These are phyloP conservation scores for Drosophila kohkoa DNA, from an alignment of 1,140 invertebrate species.

Conservation along the genomic window DNA sequence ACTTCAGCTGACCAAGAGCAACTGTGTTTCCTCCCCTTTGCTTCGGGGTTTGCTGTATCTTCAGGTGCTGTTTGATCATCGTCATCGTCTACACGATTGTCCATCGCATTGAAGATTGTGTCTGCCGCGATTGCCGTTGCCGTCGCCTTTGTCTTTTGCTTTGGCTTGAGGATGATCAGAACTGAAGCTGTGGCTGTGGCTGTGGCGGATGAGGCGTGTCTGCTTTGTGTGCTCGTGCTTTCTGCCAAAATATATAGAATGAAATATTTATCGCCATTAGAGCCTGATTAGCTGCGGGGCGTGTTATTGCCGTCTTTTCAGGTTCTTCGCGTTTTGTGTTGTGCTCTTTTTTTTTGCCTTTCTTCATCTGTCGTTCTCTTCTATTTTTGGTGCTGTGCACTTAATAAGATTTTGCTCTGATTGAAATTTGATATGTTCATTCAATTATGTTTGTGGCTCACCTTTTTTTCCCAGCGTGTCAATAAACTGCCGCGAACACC, in stretches of 20 bases:
- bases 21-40: neutral
- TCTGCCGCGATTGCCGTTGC: constrained; percentile 32
- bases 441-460: constrained; percentile 60
- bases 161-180: constrained; percentile 23
- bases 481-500: constrained; percentile 66
- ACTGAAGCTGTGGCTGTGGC: neutral
- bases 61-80: constrained; percentile 50
- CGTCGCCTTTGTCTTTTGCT: constrained; percentile 22
- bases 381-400: constrained; percentile 34
- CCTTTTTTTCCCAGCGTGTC: constrained; percentile 56
- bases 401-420: constrained; percentile 75
- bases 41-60: neutral
- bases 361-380: constrained; percentile 9
- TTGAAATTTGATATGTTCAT: constrained; percentile 80
- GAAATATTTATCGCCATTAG: constrained; percentile 83
- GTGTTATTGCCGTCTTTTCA: constrained; percentile 47
- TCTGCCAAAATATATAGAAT: constrained; percentile 68
- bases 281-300: constrained; percentile 80
- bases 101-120: constrained; percentile 62
- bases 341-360: constrained; percentile 9
- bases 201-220: constrained; percentile 27
- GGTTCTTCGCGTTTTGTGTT: constrained; percentile 15
- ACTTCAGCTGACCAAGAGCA: neutral
- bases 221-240: constrained; percentile 36
- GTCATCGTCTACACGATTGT: constrained; percentile 47